phyloP scores from a whole-genome alignment of 2,888 invertebrate genomes.

The Celastrina argiolus region DNA sequence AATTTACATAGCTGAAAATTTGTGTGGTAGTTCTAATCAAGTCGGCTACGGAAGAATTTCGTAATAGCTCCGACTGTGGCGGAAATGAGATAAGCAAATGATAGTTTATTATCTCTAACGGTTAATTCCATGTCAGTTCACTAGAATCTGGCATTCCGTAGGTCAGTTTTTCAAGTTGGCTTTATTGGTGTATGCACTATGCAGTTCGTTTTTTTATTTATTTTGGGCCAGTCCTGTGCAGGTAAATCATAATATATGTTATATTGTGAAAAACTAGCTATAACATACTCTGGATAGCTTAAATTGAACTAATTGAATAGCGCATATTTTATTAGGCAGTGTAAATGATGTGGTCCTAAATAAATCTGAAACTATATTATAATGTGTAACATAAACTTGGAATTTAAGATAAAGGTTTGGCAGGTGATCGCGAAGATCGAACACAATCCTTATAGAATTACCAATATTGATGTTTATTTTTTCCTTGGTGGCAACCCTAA shows the following conservation, averaged over 20 bases:
- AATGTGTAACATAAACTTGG: too few relatives aligned
- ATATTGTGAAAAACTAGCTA: too few relatives aligned
- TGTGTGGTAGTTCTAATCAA: background rate
- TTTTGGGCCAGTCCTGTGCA: too few relatives aligned
- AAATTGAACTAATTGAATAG: too few relatives aligned
- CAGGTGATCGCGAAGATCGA: background rate
- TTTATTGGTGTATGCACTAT: too few relatives aligned
- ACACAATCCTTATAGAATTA: background rate
- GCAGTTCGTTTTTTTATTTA: too few relatives aligned
- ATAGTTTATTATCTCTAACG: background rate
- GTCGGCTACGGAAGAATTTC: background rate
- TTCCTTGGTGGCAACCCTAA: constrained; percentile 5
- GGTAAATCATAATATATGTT: too few relatives aligned
- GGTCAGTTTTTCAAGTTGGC: background rate
- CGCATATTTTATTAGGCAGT: too few relatives aligned
- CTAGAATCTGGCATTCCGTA: background rate
- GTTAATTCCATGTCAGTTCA: background rate
- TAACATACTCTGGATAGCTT: too few relatives aligned
- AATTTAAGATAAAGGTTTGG: too few relatives aligned
- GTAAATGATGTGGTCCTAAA: too few relatives aligned
- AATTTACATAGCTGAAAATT: background rate
- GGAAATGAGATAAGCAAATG: background rate
- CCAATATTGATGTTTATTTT: background rate
- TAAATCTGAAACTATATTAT: too few relatives aligned
- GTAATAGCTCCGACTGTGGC: background rate